A percentile compares a stretch with the other conserved stretches of the same genome.
Evolutionary conservation across 35 echinoderm and acorn worm genomes (phyloP).

Genomic region (Stichopus chloronotus): DNA sequence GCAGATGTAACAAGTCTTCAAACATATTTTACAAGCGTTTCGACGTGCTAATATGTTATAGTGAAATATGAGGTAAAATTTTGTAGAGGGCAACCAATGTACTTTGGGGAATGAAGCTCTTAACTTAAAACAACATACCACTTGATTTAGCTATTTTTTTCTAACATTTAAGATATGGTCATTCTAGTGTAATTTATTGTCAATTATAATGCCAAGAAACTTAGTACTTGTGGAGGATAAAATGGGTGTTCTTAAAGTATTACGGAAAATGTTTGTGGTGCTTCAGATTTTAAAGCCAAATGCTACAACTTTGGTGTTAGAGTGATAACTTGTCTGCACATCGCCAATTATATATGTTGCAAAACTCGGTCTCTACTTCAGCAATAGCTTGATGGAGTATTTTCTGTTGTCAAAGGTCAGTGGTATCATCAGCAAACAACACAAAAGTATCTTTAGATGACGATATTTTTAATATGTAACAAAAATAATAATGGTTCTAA

Average conservation of each 20-base stretch:
- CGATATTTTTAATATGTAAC: background rate
- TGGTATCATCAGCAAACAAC: background rate
- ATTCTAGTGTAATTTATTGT: background rate
- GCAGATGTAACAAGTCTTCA: background rate
- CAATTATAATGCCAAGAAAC: background rate
- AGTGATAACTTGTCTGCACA: background rate
- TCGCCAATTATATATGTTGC: background rate
- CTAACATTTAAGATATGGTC: conserved; percentile 6
- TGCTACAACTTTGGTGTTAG: background rate
- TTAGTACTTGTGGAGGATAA: background rate
- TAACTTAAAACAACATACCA: background rate
- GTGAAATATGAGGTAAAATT: background rate
- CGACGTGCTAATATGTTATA: too few species aligned
- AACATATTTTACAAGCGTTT: background rate
- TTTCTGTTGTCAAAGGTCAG: background rate
- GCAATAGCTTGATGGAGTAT: background rate
- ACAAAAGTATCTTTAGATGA: background rate
- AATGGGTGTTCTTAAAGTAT: background rate
- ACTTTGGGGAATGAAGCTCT: background rate
- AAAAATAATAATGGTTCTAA: background rate
- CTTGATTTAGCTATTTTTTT: background rate
- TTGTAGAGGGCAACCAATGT: background rate
- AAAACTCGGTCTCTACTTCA: background rate
- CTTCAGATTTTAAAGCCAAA: background rate
- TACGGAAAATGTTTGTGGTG: background rate